phyloP scores from a whole-genome alignment of 2,888 invertebrate species.

The Hetaerina titia region DNA sequence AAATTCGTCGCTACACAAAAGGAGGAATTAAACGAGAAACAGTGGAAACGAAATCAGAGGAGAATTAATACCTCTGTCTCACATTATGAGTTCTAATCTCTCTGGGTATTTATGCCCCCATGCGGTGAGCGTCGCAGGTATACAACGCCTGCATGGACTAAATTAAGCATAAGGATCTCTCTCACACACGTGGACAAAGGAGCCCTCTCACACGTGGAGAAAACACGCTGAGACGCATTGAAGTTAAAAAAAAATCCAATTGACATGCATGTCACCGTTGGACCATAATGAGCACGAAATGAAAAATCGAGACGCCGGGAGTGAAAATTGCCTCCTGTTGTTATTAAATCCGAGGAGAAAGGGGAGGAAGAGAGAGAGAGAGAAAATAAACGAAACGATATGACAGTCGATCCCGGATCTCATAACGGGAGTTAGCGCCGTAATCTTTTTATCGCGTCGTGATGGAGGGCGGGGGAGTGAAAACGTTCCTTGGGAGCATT shows the following conservation, averaged over 20 bases:
- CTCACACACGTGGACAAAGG: neutral
- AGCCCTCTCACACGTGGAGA: neutral
- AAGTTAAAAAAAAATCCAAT: neutral
- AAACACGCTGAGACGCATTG: neutral
- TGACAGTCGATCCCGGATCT: constrained; percentile 35
- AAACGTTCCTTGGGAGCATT: neutral
- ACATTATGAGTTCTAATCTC: neutral
- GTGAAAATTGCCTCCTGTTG: neutral
- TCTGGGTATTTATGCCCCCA: neutral
- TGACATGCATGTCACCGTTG: neutral
- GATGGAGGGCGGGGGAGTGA: neutral
- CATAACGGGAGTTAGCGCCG: constrained; percentile 6
- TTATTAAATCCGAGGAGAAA: neutral
- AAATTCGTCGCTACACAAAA: neutral
- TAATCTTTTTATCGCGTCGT: constrained; percentile 14
- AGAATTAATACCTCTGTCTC: neutral
- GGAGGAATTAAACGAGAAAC: neutral
- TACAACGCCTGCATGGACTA: neutral
- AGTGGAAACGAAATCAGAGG: neutral
- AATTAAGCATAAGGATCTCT: neutral
- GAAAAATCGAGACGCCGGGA: neutral
- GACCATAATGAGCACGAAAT: neutral
- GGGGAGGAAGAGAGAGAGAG: neutral
- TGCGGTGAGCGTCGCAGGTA: neutral
- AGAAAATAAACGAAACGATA: neutral